Evolutionary conservation across 2,113 vertebrate genomes (phyloP).

Genomic region (Chlamydotis undulata): DNA sequence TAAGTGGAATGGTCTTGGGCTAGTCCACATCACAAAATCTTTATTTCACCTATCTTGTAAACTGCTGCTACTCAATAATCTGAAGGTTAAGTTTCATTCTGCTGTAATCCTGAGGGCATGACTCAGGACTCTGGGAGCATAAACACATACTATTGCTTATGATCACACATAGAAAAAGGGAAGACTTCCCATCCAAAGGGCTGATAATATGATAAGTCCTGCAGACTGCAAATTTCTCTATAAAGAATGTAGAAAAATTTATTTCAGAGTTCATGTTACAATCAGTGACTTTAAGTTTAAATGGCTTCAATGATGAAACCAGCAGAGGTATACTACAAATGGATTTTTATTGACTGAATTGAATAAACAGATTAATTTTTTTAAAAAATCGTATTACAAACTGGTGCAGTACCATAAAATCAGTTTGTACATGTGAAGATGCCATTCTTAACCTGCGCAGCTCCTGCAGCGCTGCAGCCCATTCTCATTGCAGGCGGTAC

Average conservation of each 20-base stretch:
- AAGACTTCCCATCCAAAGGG: not conserved
- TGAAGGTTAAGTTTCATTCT: not conserved
- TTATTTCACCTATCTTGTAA: not conserved
- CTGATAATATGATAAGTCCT: rapidly evolving
- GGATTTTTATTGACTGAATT: constrained; percentile 69
- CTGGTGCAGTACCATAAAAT: constrained; percentile 49
- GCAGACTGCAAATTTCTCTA: not conserved
- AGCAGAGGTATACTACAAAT: constrained; percentile 64
- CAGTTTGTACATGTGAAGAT: not conserved
- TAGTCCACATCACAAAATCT: not conserved
- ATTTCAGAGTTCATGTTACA: not conserved
- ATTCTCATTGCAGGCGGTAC: constrained; percentile 96
- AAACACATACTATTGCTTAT: not conserved
- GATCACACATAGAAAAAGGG: not conserved
- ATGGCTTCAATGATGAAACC: not conserved
- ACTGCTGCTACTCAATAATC: not conserved
- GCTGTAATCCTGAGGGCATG: not conserved
- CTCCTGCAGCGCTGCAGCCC: constrained; percentile 91
- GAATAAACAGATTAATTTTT: constrained; percentile 32
- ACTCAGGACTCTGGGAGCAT: not conserved
- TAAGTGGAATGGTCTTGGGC: not conserved
- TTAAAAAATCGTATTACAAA: constrained; percentile 68
- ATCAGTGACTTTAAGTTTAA: not conserved
- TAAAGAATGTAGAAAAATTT: not conserved
- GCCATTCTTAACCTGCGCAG: constrained; percentile 74